Evolutionary conservation across 2,113 vertebrate genomes (phyloP), one percentile per base, ranked within the genome.

Genomic region (Oryzias woworae): DNA sequence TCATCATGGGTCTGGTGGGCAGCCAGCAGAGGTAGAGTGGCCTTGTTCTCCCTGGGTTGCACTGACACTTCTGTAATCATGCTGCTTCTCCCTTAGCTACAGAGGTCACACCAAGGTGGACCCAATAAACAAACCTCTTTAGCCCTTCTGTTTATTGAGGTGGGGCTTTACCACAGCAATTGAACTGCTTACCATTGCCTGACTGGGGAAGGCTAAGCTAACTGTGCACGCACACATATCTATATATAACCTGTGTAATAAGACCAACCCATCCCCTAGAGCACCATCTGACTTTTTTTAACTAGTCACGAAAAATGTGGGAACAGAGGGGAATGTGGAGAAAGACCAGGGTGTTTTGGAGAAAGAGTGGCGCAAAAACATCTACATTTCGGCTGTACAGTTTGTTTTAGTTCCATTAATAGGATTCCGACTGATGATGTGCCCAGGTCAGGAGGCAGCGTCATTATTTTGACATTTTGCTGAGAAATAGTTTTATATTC

Each of bases 41-140:
- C 66, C 60, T 62, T 17, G 5, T 57, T 75, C 71, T 78, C 75
- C 36, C 43, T 6, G 1, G 72, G 80, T 72, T 50, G 54, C 72
- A 26, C 83, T 66, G 82, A 87, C 87, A 72, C 86, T 75, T 54
- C 62, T 80, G 85, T 90, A 92, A 92, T 91, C 89, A 91, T 63
- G 80, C 61, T 53, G 80, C 71, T 60, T 75, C 65, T 88, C 82
- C 86, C 85, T 56, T 75, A 82, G 87, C 83, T 77, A 48, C 65
- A 28, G 87, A 87, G 92, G 91, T 92, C 88, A 87, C 78, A 62
- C 77, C 86, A 89, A 91, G 88, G 89, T 89, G 82, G 77, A 78
- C 69, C 86, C 78, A 81, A 83, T 90, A 90, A 91, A 92, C 87
- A 91, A 91, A 90, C 86, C 89, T 91, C 87, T 90, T 91, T 90